Conservation (phyloP, 2,888 invertebrate genomes). For the Hydrotaea cyrtoneurina region DNA sequence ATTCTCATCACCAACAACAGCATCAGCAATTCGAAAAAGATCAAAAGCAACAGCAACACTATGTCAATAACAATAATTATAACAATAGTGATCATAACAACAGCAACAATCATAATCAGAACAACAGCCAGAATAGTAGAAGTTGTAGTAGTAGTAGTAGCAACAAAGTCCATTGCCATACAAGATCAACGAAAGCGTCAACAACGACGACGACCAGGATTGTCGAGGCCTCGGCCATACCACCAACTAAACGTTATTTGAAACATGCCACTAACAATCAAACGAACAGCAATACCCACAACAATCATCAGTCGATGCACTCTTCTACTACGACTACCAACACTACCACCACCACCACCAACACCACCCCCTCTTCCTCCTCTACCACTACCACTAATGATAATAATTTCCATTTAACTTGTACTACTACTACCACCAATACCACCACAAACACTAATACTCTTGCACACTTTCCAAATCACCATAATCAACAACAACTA, state of each 20-base stretch:
- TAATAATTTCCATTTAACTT: slow-evolving; percentile 54
- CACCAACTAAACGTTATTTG: slow-evolving; percentile 69
- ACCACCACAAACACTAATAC: slow-evolving; percentile 53
- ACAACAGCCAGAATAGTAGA: slow-evolving; percentile 34
- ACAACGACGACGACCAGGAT: slow-evolving; percentile 47
- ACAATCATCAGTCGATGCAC: slow-evolving; percentile 46
- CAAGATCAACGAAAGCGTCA: slow-evolving; percentile 34
- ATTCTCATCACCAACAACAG: slow-evolving; percentile 58
- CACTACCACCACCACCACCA: slow-evolving; percentile 53
- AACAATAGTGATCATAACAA: slow-evolving; percentile 66
- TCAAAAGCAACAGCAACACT: slow-evolving; percentile 66
- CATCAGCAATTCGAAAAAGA: slow-evolving; percentile 31
- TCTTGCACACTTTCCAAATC: slow-evolving; percentile 62
- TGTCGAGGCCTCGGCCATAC: slow-evolving; percentile 60
- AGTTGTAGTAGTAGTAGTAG: slow-evolving; percentile 48
- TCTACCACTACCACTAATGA: slow-evolving; percentile 58
- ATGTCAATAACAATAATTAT: slow-evolving; percentile 58
- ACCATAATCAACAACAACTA: slow-evolving; percentile 57
- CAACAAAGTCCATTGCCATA: slow-evolving; percentile 46
- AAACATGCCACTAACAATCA: slow-evolving; percentile 69
- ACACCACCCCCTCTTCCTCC: slow-evolving; percentile 48
- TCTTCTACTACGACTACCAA: slow-evolving; percentile 58
- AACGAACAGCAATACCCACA: slow-evolving; percentile 65
- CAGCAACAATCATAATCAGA: slow-evolving; percentile 64
- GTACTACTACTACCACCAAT: slow-evolving; percentile 48